Base-by-base conservation (phyloP, 2,797 vertebrate genomes). In the Cuculus canorus region DNA sequence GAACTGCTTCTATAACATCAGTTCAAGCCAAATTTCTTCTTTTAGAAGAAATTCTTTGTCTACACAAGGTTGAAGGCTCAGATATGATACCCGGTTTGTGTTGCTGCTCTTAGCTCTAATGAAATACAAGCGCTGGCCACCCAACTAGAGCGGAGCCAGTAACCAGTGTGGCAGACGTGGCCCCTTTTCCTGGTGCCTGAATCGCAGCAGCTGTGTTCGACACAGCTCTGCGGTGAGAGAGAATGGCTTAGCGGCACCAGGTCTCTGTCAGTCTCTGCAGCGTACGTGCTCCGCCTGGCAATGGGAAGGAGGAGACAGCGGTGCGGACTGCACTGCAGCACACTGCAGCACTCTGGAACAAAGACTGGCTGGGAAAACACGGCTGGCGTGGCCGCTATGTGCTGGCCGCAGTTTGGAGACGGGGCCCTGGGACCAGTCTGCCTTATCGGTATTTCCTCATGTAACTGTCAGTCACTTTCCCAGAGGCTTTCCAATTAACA, bases 261-360 rank as follows among this genome's bases (percentile, higher is more conserved):
- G 71, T 32, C 91, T 76, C 59, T 71, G 78, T 92, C 92, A 95
- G 97, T 92, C 98, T 98, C 98, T 98, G 98, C 98, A 98, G 98
- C 88, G 90, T 98, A 98, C 97, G 97, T 98, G 98, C 97, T 96
- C 96, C 37, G 98, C 98, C 96, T 98, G 98, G 97, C 97, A 97
- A 98, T 98, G 93, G 98, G 96, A 92, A 65, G 95, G 95, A 96
- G 97, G 96, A 94, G 97, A 97, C 98, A 97, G 98, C 98, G 97
- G 97, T 96, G 96, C 96, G 97, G 98, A 98, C 99, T 98, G 98
- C 98, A 98, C 98, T 98, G 98, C 98, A 99, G 98, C 98, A 98
- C 97, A 98, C 98, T 98, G 98, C 98, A 98, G 98, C 98, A 98
- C 96, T 98, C 97, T 35, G 5, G 89, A 95, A 92, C 96, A 95